A percentile compares a stretch with the other conserved stretches of the same genome.
Evolutionary conservation across 2,888 invertebrate genomes (phyloP).

Genomic region (Stenotaenia linearis): DNA sequence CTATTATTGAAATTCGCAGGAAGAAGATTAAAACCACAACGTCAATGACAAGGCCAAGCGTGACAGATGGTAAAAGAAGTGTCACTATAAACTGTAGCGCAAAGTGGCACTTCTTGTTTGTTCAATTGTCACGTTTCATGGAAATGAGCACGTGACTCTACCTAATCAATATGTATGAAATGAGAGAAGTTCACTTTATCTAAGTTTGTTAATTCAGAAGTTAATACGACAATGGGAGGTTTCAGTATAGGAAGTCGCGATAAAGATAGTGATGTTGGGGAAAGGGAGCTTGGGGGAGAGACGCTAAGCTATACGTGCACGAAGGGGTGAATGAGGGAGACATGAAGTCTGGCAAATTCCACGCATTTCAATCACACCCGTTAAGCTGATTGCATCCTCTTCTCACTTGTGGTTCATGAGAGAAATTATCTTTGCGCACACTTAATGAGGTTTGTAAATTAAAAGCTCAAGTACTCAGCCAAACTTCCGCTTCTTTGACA

Average conservation of each 20-base stretch:
- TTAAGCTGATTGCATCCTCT: not conserved
- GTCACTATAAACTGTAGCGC: not conserved
- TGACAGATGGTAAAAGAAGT: conserved; percentile 26
- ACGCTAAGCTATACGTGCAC: not conserved
- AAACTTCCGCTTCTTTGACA: not conserved
- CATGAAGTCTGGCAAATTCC: conserved; percentile 11
- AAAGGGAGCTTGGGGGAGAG: not conserved
- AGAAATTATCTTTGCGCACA: not conserved
- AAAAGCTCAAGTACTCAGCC: not conserved
- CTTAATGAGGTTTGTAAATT: conserved; percentile 24
- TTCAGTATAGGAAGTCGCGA: not conserved
- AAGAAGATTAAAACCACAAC: not conserved
- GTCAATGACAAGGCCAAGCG: not conserved
- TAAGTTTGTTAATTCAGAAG: not conserved
- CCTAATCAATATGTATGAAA: conserved; percentile 21
- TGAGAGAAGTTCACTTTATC: conserved; percentile 26
- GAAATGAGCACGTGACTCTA: conserved; percentile 15
- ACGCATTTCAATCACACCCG: not conserved
- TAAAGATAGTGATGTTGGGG: not conserved
- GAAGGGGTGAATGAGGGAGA: not conserved
- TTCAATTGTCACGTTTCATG: conserved; percentile 24
- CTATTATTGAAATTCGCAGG: not conserved
- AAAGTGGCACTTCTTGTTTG: conserved; percentile 14
- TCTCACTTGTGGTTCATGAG: not conserved
- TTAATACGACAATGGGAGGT: conserved; percentile 7